Percentiles rank a stretch among this genome's conserved stretches.
Conservation (phyloP, 2,797 vertebrate genomes). For the Sarcophilus harrisii region DNA sequence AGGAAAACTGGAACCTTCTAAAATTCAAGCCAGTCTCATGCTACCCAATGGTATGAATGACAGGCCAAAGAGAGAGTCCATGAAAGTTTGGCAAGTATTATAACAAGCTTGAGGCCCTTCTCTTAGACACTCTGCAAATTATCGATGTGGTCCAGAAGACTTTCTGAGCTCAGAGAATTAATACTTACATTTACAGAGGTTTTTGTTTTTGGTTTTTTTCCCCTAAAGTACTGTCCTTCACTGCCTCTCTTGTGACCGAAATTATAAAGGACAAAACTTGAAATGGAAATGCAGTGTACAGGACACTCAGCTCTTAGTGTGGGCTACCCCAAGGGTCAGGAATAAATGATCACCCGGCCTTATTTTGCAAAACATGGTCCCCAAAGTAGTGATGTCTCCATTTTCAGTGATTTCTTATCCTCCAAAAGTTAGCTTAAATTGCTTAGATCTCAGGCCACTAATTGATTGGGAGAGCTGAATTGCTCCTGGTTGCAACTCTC, state of each 20-base stretch:
- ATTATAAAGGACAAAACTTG: conserved; percentile 41
- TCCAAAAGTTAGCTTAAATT: conserved; percentile 45
- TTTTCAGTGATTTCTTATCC: conserved; percentile 40
- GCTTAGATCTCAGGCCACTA: background rate
- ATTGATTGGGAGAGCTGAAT: conserved; percentile 56
- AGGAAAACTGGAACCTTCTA: conserved; percentile 42
- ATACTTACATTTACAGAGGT: no score
- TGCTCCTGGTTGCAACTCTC: conserved; percentile 27
- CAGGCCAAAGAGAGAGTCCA: conserved; percentile 20
- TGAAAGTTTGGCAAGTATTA: conserved; percentile 46
- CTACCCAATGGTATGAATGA: conserved; percentile 59
- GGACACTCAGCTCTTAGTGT: background rate
- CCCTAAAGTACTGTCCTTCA: no score
- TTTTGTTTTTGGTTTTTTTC: no score
- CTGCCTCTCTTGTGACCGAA: conserved; percentile 55
- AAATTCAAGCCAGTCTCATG: conserved; percentile 49
- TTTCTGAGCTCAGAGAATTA: conserved; percentile 55
- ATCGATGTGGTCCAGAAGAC: conserved; percentile 66
- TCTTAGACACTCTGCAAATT: conserved; percentile 47
- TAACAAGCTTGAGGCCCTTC: conserved; percentile 61
- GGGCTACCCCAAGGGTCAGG: background rate
- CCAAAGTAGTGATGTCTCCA: conserved; percentile 18
- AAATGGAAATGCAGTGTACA: conserved; percentile 34
- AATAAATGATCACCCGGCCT: conserved; percentile 38
- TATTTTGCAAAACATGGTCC: background rate